A percentile compares a stretch with the other conserved stretches of the same genome.
phyloP scores from a whole-genome alignment of 2,888 invertebrate genomes.

The Tetragonula carbonaria region DNA sequence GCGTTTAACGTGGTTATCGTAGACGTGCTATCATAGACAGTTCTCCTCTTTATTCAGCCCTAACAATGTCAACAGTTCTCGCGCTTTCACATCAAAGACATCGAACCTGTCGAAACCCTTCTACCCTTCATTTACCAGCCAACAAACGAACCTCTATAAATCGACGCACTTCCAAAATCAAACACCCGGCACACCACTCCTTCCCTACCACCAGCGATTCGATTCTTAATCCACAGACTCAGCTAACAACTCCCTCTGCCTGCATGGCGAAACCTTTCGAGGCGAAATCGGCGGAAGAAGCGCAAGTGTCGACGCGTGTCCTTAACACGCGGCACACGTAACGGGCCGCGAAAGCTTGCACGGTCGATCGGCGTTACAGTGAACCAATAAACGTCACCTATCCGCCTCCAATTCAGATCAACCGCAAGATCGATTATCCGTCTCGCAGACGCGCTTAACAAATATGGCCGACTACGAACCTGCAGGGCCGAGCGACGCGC shows the following conservation, averaged over 20 bases:
- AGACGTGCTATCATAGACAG: background rate
- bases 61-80: background rate
- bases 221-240: background rate
- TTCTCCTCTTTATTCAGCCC: background rate
- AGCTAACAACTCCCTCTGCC: background rate
- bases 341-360: constrained; percentile 3
- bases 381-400: constrained; percentile 61
- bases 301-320: background rate
- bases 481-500: constrained; percentile 37
- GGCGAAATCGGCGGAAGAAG: background rate
- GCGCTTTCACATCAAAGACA: background rate
- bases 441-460: constrained; percentile 61
- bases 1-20: background rate
- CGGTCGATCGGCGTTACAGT: constrained; percentile 50
- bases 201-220: background rate
- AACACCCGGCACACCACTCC: background rate
- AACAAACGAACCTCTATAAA: background rate
- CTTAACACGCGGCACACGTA: constrained; percentile 5
- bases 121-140: background rate
- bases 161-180: background rate
- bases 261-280: background rate
- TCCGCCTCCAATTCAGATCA: constrained; percentile 51
- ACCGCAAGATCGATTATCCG: constrained; percentile 64
- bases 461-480: constrained; percentile 70
- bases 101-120: background rate